Conservation (phyloP, 2,113 vertebrate species). For the Spea multiplicata region DNA sequence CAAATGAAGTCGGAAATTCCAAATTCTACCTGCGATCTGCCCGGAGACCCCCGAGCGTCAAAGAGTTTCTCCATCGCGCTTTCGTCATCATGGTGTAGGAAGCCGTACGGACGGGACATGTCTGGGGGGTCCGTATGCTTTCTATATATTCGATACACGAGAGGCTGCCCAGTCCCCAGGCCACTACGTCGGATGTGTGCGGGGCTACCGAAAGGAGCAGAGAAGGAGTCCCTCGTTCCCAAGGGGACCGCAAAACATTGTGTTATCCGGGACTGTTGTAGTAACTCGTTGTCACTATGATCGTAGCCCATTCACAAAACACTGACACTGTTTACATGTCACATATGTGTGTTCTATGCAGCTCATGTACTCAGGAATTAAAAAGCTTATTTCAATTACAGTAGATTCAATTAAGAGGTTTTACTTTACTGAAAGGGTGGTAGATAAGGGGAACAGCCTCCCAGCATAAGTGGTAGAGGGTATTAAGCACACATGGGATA, state of each 20-base stretch:
- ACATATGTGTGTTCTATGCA: too few relatives aligned
- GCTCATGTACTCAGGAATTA: too few relatives aligned
- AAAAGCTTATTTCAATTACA: too few relatives aligned
- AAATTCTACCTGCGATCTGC: constrained; percentile 4
- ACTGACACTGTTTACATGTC: neutral
- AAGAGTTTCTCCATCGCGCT: constrained; percentile 32
- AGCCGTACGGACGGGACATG: constrained; percentile 36
- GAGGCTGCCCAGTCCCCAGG: neutral
- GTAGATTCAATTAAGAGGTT: too few relatives aligned
- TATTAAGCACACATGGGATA: too few relatives aligned
- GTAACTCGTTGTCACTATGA: constrained; percentile 17
- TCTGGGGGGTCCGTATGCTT: neutral
- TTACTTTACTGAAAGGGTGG: too few relatives aligned
- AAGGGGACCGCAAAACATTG: constrained; percentile 37
- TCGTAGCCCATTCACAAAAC: constrained; percentile 6
- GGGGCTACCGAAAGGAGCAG: constrained; percentile 4
- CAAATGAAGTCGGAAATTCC: neutral
- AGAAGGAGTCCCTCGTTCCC: constrained; percentile 38
- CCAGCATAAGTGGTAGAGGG: too few relatives aligned
- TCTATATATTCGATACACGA: neutral
- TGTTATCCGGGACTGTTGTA: constrained; percentile 46
- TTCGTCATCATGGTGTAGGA: constrained; percentile 48
- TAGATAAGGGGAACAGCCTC: too few relatives aligned
- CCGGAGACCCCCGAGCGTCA: constrained; percentile 3
- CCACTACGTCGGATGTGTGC: neutral